Base-by-base conservation (phyloP, 2,888 invertebrate genomes). In the Myathropa florea region DNA sequence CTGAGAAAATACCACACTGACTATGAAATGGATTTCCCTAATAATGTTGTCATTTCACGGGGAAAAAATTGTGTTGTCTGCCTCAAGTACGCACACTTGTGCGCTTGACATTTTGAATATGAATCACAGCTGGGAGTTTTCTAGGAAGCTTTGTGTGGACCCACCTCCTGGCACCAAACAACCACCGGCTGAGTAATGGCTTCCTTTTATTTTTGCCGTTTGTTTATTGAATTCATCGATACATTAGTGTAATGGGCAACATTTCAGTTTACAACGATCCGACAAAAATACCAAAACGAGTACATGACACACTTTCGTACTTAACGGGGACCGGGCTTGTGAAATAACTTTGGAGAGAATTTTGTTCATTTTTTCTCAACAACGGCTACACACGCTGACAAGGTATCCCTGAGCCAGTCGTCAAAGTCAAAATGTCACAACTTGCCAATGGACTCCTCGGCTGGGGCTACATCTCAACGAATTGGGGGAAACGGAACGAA, bases 361-460 rank as follows among this genome's bases (percentile, higher is more conserved):
- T 46, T 18, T 46, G 18, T 46, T 46, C 14, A 3, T 18, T 18
- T 18, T 18, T 46, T 46, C 1, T 7, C 46, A n/a, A 2, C 46
- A 18, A 4, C 46, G 7, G 18, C n/a, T 7, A 39, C 33, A 30
- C 30, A 33, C 33, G 33, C 21, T 26, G 63, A 63, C 21, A n/a
- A 65, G 18, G 26, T 60, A 68, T 55, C 46, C 53, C 55, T 72
- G 46, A 67, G 33, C 33, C 30, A 65, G 53, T 6, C 59, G 79
- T 72, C 65, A 80, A 80, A 80, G 65, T 80, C 79, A 79, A 72
- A 79, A 65, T 79, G 79, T 65, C 72, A 80, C 60, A 67, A 46
- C 33, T 68, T 60, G 18, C 67, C 63, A n/a, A 68, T 77, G 68
- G 68, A 61, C 36, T 68, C 55, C 68, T 55, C 36, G 7, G 12